phyloP scores from a whole-genome alignment of 2,113 vertebrate genomes.

The Proteles cristata region DNA sequence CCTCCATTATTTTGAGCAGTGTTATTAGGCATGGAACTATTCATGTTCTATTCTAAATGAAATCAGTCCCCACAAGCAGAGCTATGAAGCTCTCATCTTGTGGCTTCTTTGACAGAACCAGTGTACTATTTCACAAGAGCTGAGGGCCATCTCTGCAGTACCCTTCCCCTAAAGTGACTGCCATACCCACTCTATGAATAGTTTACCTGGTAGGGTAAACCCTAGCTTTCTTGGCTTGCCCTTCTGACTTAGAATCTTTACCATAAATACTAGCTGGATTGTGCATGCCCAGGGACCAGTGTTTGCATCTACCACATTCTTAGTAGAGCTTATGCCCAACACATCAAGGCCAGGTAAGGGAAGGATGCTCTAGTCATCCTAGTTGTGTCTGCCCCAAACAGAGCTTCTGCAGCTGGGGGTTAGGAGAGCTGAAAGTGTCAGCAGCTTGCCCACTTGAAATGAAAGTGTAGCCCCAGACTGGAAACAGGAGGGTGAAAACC shows the following conservation, averaged over 20 bases:
- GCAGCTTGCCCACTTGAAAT: background rate
- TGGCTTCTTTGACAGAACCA: background rate
- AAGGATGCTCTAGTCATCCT: background rate
- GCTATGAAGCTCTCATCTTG: background rate
- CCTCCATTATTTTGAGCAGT: background rate
- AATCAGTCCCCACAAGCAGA: background rate
- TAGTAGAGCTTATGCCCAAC: background rate
- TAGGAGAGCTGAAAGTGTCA: background rate
- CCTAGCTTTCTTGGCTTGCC: background rate
- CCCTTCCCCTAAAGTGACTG: background rate
- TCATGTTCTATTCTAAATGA: background rate
- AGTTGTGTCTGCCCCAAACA: background rate
- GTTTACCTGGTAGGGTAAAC: rapidly evolving
- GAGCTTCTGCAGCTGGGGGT: background rate
- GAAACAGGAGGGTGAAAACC: background rate
- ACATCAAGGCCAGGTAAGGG: rapidly evolving
- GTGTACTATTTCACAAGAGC: background rate
- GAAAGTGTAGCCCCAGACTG: background rate
- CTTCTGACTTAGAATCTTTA: background rate
- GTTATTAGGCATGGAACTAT: background rate
- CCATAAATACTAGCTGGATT: background rate
- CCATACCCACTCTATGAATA: background rate
- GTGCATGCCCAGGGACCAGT: background rate
- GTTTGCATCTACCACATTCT: background rate
- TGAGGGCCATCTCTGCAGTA: rapidly evolving